Base-by-base conservation (phyloP, 23 tunicate species). In the Oikopleura dioica region DNA sequence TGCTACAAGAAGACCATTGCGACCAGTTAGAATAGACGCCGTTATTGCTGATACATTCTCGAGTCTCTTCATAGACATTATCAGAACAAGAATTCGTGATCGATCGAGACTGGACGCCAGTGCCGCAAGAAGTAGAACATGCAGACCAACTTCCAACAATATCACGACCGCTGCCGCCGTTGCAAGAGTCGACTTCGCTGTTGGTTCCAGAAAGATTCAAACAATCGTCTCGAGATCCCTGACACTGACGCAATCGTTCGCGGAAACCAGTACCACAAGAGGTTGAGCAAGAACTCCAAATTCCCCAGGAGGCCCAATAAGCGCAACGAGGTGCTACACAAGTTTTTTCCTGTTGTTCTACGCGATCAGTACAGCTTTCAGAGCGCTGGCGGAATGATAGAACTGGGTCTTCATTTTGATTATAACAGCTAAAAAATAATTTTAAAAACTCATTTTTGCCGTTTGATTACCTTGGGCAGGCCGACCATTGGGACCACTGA, bases 51-150 rank as follows among this genome's bases (percentile, higher is more conserved):
- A 38, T 81, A 37, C 84, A 81, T 4, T 35, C 59, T 59, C 78
- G 81, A 32, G 68, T 30, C 36, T 81, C 72, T 32, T 76, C 38
- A 32, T 38, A 37, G 2, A 30, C 79, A 4, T 38, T 76, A 4
- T 35, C 31, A 31, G 79, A 78, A 38, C 82, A 80, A 31, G 68
- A 76, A 38, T 80, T 80, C 38, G 35, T 34, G 37, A 59, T 68
- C 4, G 37, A 35, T 82, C 85, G 29, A 34, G 80, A 38, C 0
- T 38, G 55, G 28, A 75, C 51, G 16, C 97, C 97, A 38, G 59
- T 69, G 33, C 81, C 84, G 76, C 97, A 92, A 1, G 97, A 77
- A 36, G 30, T 81, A 28, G 83, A 67, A 50, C 97, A 92, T 1
- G 80, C 75, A 16, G 87, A 80, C 97, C 97, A 92, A 16, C 59